Base-by-base conservation (phyloP, 2,113 vertebrate genomes). In the Butorides virescens region DNA sequence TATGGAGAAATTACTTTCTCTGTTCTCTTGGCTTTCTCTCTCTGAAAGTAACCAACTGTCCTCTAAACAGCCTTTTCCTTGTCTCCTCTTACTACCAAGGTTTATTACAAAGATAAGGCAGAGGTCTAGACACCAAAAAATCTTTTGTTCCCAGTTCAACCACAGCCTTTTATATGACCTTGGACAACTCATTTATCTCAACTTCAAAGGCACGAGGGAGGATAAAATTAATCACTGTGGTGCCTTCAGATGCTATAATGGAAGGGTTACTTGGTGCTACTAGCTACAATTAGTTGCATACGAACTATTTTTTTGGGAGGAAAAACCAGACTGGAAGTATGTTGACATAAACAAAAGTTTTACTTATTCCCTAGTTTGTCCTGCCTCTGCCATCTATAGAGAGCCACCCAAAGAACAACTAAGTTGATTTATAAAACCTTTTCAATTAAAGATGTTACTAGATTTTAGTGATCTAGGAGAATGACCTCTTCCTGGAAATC, bases 41-140 rank as follows among this genome's bases (percentile, higher is more conserved):
- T 75, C 49, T 92, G 52, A 85, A 91, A 78, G 37, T 50, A 91
- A 92, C 25, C n/a, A 59, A 88, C 30, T 78, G 42, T 49, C 47
- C 29, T 55, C 59, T 70, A 53, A 93, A 59, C 17, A 92, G 23
- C 14, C 92, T 80, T 86, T 88, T 39, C 11, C 62, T 72, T 91
- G 79, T 91, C 59, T 90, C 27, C 34, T 90, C 67, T 93, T 83
- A 34, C 67, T 92, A 39, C n/a, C 12, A 23, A 29, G 8, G 46
- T 93, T 96, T 95, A 84, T 91, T 94, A 34, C n/a, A 83, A 68
- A 91, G 88, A 93, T 88, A 95, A 93, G 59, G 37, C 67, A 84
- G 81, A 75, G 50, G 91, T 92, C 83, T 85, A 91, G 92, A 80
- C 91, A 86, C 32, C 42, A 86, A 84, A 95, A 96, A 94, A 92